These are phyloP conservation scores for Apis dorsata DNA, from an alignment of 1,140 invertebrate species.

Conservation along the genomic window DNA sequence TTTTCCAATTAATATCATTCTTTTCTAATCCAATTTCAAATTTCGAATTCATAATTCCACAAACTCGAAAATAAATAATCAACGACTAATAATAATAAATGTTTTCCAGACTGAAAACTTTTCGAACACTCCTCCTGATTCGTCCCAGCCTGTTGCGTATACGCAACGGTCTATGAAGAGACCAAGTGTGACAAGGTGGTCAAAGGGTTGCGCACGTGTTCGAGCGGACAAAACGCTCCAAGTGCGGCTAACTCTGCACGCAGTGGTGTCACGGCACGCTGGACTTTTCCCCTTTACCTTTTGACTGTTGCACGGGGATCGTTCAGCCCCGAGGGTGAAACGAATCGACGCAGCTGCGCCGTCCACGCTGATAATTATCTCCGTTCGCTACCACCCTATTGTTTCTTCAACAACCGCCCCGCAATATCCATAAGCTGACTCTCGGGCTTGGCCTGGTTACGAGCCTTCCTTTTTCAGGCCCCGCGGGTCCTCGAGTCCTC, in stretches of 20 bases:
- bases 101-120: not conserved
- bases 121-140: not conserved
- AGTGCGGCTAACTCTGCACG: conserved; percentile 15
- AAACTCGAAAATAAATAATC: too few species aligned
- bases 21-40: too few species aligned
- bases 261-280: conserved; percentile 49
- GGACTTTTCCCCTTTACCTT: conserved; percentile 26
- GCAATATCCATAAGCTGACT: not conserved
- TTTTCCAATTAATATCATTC: too few species aligned
- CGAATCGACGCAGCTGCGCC: conserved; percentile 59
- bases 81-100: too few species aligned
- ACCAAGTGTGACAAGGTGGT: not conserved
- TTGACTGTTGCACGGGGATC: conserved; percentile 1
- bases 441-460: not conserved
- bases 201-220: conserved; percentile 46
- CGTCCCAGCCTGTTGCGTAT: conserved; percentile 26
- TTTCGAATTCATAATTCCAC: not conserved
- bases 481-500: conserved; percentile 5
- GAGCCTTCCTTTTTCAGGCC: not conserved
- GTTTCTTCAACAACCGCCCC: conserved; percentile 39
- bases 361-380: conserved; percentile 63
- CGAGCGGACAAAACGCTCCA: conserved; percentile 5
- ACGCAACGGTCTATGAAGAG: conserved; percentile 16
- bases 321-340: conserved; percentile 54
- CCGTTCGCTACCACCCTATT: conserved; percentile 57